phyloP scores from a whole-genome alignment of 2,797 vertebrate species.

The Perodicticus potto region DNA sequence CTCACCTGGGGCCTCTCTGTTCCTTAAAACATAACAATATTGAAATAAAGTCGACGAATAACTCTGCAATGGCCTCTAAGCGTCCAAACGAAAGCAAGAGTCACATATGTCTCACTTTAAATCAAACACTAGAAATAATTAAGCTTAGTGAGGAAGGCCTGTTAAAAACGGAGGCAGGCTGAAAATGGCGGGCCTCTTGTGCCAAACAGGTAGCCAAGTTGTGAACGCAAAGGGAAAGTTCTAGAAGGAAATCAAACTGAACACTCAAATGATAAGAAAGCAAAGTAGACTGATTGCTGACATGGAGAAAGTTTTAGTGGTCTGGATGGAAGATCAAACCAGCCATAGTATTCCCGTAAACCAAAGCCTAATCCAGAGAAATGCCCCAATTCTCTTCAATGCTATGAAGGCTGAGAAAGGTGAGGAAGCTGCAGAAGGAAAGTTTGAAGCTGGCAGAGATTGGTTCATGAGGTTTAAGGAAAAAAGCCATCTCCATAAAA shows the following conservation, averaged over 20 bases:
- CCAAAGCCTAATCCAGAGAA: background rate
- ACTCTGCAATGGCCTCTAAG: background rate
- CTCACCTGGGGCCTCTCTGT: background rate
- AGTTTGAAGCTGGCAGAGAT: background rate
- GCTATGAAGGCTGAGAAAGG: background rate
- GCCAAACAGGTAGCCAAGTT: background rate
- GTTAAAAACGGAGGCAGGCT: background rate
- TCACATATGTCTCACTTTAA: background rate
- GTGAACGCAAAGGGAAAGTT: background rate
- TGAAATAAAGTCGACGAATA: background rate
- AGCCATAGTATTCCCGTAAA: background rate
- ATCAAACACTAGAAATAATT: background rate
- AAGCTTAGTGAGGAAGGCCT: background rate
- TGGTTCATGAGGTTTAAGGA: background rate
- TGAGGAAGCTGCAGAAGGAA: background rate
- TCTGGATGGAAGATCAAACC: background rate
- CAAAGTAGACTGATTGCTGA: background rate
- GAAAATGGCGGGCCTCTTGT: background rate
- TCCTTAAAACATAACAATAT: background rate
- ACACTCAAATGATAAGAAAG: background rate
- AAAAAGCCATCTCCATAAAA: background rate
- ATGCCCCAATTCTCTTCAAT: background rate
- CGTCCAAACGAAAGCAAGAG: background rate
- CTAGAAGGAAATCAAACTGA: background rate
- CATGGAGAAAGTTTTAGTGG: background rate